Evolutionary conservation across 1,140 invertebrate genomes (phyloP), one percentile per base, ranked within the genome.

Genomic region (Eumaeus atala): DNA sequence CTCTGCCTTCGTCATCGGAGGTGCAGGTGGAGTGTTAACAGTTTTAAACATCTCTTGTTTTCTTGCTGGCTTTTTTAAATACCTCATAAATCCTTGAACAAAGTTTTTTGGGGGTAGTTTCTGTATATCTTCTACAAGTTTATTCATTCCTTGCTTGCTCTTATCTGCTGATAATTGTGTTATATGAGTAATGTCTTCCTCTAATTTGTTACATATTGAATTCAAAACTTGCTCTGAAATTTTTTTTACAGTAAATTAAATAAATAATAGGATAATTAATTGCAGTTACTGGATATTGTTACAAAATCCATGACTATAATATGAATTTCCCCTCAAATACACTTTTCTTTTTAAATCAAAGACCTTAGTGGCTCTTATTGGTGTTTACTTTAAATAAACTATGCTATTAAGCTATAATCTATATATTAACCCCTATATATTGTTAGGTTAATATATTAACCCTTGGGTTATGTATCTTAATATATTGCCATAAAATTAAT

Each of bases 1-100:
- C 67, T 87, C 84, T 34, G 72, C 50, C 56, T 83, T 84, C 1
- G 77, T 77, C 80, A 87, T 84, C 0, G 70, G 59, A 21, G 78
- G 74, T 17, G 73, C 73, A 4, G 69, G 63, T 10, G 68, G 68
- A 7, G 58, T 49, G 42, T 28, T 53, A 0, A 70, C 38, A 69
- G 74, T 82, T 51, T 63, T 74, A 55, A 62, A 84, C 12, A 82
- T 48, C 55, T 86, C 83, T 7, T 52, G 49, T 61, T 78, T 86
- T 38, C 83, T 61, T 33, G 60, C 59, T 11, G 78, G 72, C 17
- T 79, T 62, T 21, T 70, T 70, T 17, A 86, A 64, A 58, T 76
- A 84, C 47, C 69, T 70, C 55, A 83, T 77, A 11, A 84, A 59
- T 10, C 71, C 80, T 2, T 51, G 17, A 28, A 84, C 40, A 54